Evolutionary conservation across 1,140 invertebrate genomes (phyloP).

Genomic region (Lethrus apterus): DNA sequence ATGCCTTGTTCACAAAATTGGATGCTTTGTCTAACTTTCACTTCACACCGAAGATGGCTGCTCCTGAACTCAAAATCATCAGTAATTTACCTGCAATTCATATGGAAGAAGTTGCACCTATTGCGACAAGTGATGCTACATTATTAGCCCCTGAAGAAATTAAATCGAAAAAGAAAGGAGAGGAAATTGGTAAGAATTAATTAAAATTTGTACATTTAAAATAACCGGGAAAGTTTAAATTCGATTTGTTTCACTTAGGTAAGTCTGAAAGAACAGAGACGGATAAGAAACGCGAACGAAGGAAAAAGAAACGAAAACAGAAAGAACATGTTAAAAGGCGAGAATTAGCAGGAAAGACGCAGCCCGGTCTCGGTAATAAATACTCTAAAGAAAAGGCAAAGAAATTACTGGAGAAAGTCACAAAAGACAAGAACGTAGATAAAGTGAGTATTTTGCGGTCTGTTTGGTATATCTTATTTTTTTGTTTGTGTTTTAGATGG

Average conservation of each 20-base stretch:
- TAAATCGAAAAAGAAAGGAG: constrained; percentile 65
- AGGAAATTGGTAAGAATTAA: constrained; percentile 55
- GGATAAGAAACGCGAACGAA: constrained; percentile 82
- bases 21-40: constrained; percentile 92
- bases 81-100: constrained; percentile 84
- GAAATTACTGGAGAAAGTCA: constrained; percentile 51
- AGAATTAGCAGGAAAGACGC: constrained; percentile 48
- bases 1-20: constrained; percentile 75
- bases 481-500: constrained; percentile 36
- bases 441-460: constrained; percentile 42
- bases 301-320: constrained; percentile 80
- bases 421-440: constrained; percentile 56
- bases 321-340: constrained; percentile 45
- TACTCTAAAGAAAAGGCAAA: constrained; percentile 49
- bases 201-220: constrained; percentile 5
- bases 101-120: constrained; percentile 94
- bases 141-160: constrained; percentile 94
- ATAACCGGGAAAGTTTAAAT: not conserved
- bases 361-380: constrained; percentile 52
- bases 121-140: constrained; percentile 73
- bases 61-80: constrained; percentile 84
- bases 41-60: constrained; percentile 80
- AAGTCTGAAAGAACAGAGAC: constrained; percentile 74
- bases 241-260: not conserved
- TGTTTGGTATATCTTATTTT: constrained; percentile 1